Evolutionary conservation across 2,797 vertebrate species (phyloP).

Genomic region (Cyprinella venusta): DNA sequence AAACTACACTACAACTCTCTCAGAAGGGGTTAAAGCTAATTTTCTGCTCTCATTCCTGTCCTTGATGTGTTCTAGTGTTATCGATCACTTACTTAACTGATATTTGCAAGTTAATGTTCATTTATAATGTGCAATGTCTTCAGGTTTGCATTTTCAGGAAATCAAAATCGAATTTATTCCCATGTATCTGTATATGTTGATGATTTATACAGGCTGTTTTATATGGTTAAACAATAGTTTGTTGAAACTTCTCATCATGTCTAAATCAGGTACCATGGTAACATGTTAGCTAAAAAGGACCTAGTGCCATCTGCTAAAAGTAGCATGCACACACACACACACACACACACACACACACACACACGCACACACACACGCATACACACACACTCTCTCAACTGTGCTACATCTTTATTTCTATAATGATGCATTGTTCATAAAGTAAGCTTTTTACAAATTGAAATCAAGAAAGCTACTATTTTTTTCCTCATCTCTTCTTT

Average conservation of each 20-base stretch:
- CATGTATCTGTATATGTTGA: neutral
- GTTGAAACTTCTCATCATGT: neutral
- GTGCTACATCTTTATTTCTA: neutral
- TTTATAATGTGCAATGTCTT: neutral
- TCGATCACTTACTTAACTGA: neutral
- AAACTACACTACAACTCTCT: neutral
- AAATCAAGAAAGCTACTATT: constrained; percentile 7
- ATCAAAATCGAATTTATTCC: neutral
- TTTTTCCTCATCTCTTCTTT: neutral
- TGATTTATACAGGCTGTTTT: neutral
- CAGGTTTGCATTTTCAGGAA: neutral
- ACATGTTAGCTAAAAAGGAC: constrained; percentile 9
- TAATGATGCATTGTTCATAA: neutral
- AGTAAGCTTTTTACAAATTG: neutral
- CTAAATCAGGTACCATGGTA: neutral
- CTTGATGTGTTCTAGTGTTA: neutral
- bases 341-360: constrained; percentile 25
- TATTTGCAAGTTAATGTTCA: neutral
- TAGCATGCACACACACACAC: constrained; percentile 20
- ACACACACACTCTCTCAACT: neutral
- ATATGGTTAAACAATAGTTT: neutral
- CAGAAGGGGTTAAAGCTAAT: neutral
- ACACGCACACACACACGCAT: constrained; percentile 18
- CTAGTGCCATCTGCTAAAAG: constrained; percentile 18
- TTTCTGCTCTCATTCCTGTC: neutral